Evolutionary conservation across 1,140 invertebrate species (phyloP).

Genomic region (Copidosoma floridanum): DNA sequence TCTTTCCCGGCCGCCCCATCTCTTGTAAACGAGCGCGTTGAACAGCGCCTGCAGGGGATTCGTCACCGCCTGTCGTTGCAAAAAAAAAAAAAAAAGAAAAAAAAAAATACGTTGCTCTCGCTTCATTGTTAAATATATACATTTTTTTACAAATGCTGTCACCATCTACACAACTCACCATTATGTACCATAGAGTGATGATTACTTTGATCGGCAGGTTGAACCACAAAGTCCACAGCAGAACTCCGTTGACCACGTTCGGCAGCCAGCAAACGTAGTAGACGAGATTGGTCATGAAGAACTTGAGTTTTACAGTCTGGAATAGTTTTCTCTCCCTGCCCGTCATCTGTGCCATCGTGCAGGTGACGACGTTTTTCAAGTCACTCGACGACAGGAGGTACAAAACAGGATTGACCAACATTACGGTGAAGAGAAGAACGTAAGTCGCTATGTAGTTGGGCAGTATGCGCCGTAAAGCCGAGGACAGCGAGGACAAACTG

Average conservation of each 20-base stretch:
- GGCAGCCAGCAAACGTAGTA: conserved; percentile 82
- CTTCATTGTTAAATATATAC: no score
- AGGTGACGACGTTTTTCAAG: conserved; percentile 63
- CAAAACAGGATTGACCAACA: conserved; percentile 74
- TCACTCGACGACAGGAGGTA: conserved; percentile 66
- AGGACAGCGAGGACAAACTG: conserved; percentile 60
- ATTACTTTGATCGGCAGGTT: conserved; percentile 67
- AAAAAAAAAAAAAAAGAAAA: conserved; percentile 19
- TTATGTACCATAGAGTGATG: conserved; percentile 75
- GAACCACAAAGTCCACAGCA: conserved; percentile 76
- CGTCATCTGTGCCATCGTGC: conserved; percentile 66
- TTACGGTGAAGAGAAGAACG: conserved; percentile 68
- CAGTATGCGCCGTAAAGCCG: conserved; percentile 66
- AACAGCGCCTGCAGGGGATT: conserved; percentile 81
- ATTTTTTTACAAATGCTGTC: neutral
- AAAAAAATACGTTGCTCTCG: neutral
- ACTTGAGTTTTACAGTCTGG: conserved; percentile 69
- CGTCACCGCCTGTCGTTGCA: conserved; percentile 63
- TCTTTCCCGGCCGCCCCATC: conserved; percentile 60
- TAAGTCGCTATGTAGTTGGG: conserved; percentile 79
- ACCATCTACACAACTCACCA: conserved; percentile 70
- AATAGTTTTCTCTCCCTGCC: conserved; percentile 70
- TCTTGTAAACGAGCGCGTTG: conserved; percentile 74
- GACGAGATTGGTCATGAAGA: conserved; percentile 71
- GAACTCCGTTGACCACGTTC: conserved; percentile 73